phyloP scores from a whole-genome alignment of 1,140 invertebrate genomes.

The Cherax destructor region DNA sequence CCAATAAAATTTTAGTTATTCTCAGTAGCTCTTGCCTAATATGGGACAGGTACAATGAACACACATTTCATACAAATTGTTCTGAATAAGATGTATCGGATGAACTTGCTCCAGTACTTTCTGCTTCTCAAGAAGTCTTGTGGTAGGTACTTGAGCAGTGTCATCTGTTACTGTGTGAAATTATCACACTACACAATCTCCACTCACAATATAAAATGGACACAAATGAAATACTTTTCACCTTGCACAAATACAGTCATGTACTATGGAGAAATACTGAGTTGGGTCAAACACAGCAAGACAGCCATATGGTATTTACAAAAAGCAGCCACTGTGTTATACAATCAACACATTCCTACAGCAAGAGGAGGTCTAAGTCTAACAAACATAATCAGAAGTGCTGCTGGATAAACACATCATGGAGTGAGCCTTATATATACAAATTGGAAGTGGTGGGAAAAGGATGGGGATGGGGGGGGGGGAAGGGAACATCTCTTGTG shows the following conservation, averaged over 20 bases:
- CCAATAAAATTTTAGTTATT: slow-evolving; percentile 27
- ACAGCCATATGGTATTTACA: slow-evolving; percentile 59
- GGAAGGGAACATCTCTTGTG: slow-evolving; percentile 9
- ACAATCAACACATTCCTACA: slow-evolving; percentile 35
- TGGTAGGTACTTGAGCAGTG: slow-evolving; percentile 15
- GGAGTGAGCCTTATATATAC: slow-evolving; percentile 49
- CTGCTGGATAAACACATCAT: slow-evolving; percentile 52
- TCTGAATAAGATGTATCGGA: slow-evolving; percentile 20
- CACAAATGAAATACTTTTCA: slow-evolving; percentile 42
- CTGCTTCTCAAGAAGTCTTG: slow-evolving; percentile 8
- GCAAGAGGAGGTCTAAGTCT: slow-evolving; percentile 38
- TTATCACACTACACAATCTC: slow-evolving; percentile 43
- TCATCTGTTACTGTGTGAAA: slow-evolving; percentile 45
- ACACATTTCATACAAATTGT: slow-evolving; percentile 55
- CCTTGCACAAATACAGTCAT: slow-evolving; percentile 54
- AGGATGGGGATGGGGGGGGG: neutral
- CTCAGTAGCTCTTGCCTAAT: slow-evolving; percentile 46
- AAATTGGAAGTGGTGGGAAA: slow-evolving; percentile 16
- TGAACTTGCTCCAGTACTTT: slow-evolving; percentile 3
- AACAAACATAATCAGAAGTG: slow-evolving; percentile 50
- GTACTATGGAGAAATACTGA: slow-evolving; percentile 31
- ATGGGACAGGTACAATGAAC: slow-evolving; percentile 49
- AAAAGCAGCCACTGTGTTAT: slow-evolving; percentile 54
- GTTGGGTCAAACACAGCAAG: slow-evolving; percentile 42
- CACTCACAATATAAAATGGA: slow-evolving; percentile 35